A percentile compares a stretch with the other conserved stretches of the same genome.
Conservation (phyloP, 2,113 vertebrate genomes). For the Oostethus manadensis region DNA sequence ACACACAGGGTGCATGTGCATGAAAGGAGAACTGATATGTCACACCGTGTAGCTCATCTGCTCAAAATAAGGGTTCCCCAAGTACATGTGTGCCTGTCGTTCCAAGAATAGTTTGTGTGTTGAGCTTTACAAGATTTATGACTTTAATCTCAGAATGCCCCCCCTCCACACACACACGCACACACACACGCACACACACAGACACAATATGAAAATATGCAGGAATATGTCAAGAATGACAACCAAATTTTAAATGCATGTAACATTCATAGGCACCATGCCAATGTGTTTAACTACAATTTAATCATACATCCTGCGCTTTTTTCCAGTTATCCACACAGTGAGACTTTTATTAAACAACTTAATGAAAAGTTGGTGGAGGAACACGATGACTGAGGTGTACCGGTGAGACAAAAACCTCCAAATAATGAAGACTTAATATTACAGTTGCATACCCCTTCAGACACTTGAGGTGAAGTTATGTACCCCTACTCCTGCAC, state of each 20-base stretch:
- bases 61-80: slow-evolving; percentile 6
- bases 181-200: slow-evolving; percentile 9
- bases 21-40: slow-evolving; percentile 10
- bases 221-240: slow-evolving; percentile 61
- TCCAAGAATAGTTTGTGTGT: slow-evolving; percentile 15
- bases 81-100: slow-evolving; percentile 17
- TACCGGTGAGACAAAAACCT: slow-evolving; percentile 9
- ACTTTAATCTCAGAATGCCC: slow-evolving; percentile 39
- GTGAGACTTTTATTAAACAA: slow-evolving; percentile 21
- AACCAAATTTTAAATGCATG: slow-evolving; percentile 44
- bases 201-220: slow-evolving; percentile 29
- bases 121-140: slow-evolving; percentile 53
- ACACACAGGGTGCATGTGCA: slow-evolving; percentile 18
- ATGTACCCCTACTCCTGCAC: too few relatives aligned
- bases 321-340: slow-evolving; percentile 22
- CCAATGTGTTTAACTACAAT: neutral
- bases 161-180: slow-evolving; percentile 1
- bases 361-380: slow-evolving; percentile 36
- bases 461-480: too few relatives aligned
- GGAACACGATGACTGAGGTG: slow-evolving; percentile 29
- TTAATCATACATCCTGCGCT: neutral
- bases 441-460: too few relatives aligned
- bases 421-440: too few relatives aligned
- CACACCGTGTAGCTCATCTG: neutral
- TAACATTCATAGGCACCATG: slow-evolving; percentile 2